phyloP scores from a whole-genome alignment of 2,888 invertebrate genomes.

The Drosophila buzzatii region DNA sequence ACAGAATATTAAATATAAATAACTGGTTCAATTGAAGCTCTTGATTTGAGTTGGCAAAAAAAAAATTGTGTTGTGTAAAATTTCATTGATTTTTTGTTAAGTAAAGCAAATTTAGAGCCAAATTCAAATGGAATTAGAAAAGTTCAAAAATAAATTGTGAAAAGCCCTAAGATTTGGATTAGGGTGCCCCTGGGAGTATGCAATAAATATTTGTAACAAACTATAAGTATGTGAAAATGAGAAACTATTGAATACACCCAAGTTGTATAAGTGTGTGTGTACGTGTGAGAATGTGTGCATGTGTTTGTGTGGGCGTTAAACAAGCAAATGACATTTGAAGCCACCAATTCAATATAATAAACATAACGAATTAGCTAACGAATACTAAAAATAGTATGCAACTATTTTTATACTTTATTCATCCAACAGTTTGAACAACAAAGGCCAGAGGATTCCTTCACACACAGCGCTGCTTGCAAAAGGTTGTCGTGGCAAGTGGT shows the following conservation, averaged over 20 bases:
- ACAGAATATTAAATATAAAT: neutral
- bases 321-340: slow-evolving; percentile 15
- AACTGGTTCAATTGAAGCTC: slow-evolving; percentile 16
- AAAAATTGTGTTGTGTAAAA: slow-evolving; percentile 67
- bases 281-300: slow-evolving; percentile 11
- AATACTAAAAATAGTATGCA: slow-evolving; percentile 70
- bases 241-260: slow-evolving; percentile 4
- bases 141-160: neutral
- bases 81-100: slow-evolving; percentile 79
- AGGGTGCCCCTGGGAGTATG: slow-evolving; percentile 40
- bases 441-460: slow-evolving; percentile 71
- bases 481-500: slow-evolving; percentile 75
- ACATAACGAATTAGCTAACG: slow-evolving; percentile 22
- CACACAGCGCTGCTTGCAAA: slow-evolving; percentile 50
- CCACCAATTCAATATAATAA: slow-evolving; percentile 31
- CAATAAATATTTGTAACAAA: slow-evolving; percentile 29
- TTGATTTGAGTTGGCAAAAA: slow-evolving; percentile 34
- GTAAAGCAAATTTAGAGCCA: slow-evolving; percentile 23
- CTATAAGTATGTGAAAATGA: slow-evolving; percentile 1
- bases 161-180: slow-evolving; percentile 3
- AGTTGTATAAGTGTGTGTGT: slow-evolving; percentile 5
- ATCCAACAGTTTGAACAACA: slow-evolving; percentile 52
- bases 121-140: slow-evolving; percentile 26
- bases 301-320: slow-evolving; percentile 18
- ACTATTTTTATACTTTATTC: slow-evolving; percentile 66